Base-by-base conservation (phyloP, 2,797 vertebrate species). In the Lithobates sylvaticus region DNA sequence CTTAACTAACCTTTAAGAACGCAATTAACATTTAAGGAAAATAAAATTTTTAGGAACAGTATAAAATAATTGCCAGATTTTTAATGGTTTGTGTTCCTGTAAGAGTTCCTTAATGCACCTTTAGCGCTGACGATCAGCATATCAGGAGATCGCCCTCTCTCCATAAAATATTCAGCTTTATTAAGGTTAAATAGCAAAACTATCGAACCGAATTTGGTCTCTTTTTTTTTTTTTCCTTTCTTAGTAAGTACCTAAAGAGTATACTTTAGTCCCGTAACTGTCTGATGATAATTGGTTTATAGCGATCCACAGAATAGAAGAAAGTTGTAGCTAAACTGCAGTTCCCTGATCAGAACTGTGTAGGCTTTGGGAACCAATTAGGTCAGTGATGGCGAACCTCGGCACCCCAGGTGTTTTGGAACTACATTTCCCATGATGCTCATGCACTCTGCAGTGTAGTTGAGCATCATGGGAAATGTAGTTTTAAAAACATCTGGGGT, bases 21-120 rank as follows among this genome's bases (percentile, higher is more conserved):
- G 94, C 94, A 96, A 94, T 96, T 97, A 96, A 96, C 95, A 96
- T 96, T 96, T 96, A 93, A 94, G 94, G 91, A 92, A 95, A 96
- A 94, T 88, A 91, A 92, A 92, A 90, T 91, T 92, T 85, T 93
- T 91, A 90, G 88, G 92, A 91, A 90, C 93, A 89, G 90, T 93
- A 88, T 91, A 92, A 79, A 89, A 89, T 92, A 92, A 93, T 93
- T 92, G 88, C 72, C 88, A 73, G 91, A 90, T 90, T 89, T 83
- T 89, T 90, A 86, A 91, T 91, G 89, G 79, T 86, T 58, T 86
- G 2, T 84, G 47, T 73, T 91, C 81, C 88, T 58, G 87, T 84
- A 88, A 68, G 18, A 88, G 84, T 88, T 88, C 90, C 88, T 34
- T 86, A 89, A 90, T 58, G 86, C 69, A n/a, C 88, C 86, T 65